Percentiles rank a stretch among this genome's conserved stretches.
Conservation (phyloP, 2,113 vertebrate species). For the Dipodomys merriami region DNA sequence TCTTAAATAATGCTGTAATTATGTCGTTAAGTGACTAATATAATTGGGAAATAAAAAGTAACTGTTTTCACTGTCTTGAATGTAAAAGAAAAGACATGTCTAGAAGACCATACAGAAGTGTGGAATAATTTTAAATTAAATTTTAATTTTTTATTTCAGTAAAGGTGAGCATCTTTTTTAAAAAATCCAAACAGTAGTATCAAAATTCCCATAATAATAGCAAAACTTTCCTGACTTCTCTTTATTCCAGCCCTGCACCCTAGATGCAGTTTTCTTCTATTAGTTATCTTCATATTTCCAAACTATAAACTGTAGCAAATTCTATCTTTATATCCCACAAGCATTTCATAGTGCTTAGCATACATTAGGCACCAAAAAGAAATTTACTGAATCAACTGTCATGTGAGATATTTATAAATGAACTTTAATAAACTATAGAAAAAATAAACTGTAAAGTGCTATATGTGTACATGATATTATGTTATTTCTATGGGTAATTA, state of each 20-base stretch:
- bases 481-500: conserved; percentile 37
- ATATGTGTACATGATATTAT: neutral
- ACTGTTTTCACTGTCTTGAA: conserved; percentile 24
- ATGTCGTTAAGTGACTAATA: conserved; percentile 46
- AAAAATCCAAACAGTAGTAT: neutral
- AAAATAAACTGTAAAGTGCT: conserved; percentile 7
- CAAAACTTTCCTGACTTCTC: neutral
- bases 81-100: conserved; percentile 40
- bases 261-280: neutral
- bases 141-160: neutral
- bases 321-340: neutral
- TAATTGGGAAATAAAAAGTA: conserved; percentile 60
- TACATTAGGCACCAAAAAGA: neutral
- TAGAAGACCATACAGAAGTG: conserved; percentile 1
- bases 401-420: conserved; percentile 28
- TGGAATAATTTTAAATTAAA: neutral
- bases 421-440: conserved; percentile 30
- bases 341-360: conserved; percentile 16
- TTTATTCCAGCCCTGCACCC: neutral
- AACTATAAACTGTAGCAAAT: neutral
- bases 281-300: neutral
- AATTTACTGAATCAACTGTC: conserved; percentile 39
- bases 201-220: neutral
- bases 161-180: neutral
- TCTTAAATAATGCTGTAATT: conserved; percentile 62